Evolutionary conservation across 2,797 vertebrate species (phyloP).

Genomic region (Uromys caudimaculatus): DNA sequence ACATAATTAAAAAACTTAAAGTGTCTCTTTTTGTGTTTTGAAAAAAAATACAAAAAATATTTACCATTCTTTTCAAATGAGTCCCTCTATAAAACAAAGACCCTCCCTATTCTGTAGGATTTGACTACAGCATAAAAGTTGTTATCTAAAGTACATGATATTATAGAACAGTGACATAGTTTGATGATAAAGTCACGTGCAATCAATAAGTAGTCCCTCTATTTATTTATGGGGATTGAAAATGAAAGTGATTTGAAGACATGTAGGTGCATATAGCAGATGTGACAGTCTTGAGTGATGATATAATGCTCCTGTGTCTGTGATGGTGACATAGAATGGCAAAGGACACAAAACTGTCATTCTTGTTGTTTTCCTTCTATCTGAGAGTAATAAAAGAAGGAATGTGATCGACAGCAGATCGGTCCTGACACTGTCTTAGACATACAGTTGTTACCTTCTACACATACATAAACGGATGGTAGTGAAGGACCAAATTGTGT

Average conservation of each 20-base stretch:
- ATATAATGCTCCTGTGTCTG: slow-evolving; percentile 85
- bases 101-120: background rate
- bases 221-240: slow-evolving; percentile 71
- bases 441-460: slow-evolving; percentile 60
- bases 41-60: background rate
- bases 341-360: slow-evolving; percentile 88
- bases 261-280: slow-evolving; percentile 80
- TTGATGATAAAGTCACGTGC: slow-evolving; percentile 65
- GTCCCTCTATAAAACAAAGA: background rate
- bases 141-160: background rate
- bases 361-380: slow-evolving; percentile 88
- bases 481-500: slow-evolving; percentile 72
- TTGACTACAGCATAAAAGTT: slow-evolving; percentile 1
- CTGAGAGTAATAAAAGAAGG: slow-evolving; percentile 86
- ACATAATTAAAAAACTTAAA: background rate
- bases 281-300: slow-evolving; percentile 86
- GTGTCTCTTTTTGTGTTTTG: background rate
- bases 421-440: slow-evolving; percentile 70
- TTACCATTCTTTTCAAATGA: background rate
- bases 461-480: slow-evolving; percentile 67
- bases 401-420: slow-evolving; percentile 83
- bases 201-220: slow-evolving; percentile 62
- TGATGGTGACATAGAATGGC: slow-evolving; percentile 85
- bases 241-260: slow-evolving; percentile 83
- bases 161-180: slow-evolving; percentile 50